Evolutionary conservation across 2,888 invertebrate genomes (phyloP), one percentile per base, ranked within the genome.

Genomic region (Onthophagus sagittarius): DNA sequence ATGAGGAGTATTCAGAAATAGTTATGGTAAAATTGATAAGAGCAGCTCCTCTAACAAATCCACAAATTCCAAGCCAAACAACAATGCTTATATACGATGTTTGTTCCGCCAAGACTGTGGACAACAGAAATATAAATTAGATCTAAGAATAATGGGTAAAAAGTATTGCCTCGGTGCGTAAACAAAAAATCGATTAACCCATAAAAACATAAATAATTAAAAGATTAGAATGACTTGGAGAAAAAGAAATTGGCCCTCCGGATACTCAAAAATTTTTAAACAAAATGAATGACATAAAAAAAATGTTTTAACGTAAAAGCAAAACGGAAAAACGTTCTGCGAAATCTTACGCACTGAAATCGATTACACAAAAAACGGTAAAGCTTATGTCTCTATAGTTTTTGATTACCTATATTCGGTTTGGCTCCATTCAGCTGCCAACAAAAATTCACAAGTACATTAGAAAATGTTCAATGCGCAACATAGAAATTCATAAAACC

Each of bases 1-100:
- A 82, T 0, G 92, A 85, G n/a, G 86, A 91, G 77, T 92, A 92
- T 84, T 93, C 93, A 0, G 93, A 92, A 78, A 93, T 92, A n/a
- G 92, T 92, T 5, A 93, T 88, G 39, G 92, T 92, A 81, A 93
- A 91, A 85, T 93, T 93, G 78, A 93, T 93, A 67, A 94, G 87
- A 13, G 93, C 92, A 81, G 93, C 91, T 74, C 94, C 94, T 73
- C 94, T 88, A 84, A 93, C 90, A 86, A 94, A 94, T 13, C 94
- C 94, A 82, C 92, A 92, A 72, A 94, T 89, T 0, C 92, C 90
- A 75, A 93, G 85, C 90, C 92, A 91, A 4, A 90, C 79, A 88
- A 93, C 89, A 7, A 94, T 86, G 62, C 88, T 88, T 5, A 88
- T 88, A 88, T 91, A 93, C 63, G 92, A 91, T 0, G 89, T 89